Evolutionary conservation across 2,113 vertebrate species (phyloP), one percentile per base, ranked within the genome.

Genomic region (Nyctereutes procyonoides): DNA sequence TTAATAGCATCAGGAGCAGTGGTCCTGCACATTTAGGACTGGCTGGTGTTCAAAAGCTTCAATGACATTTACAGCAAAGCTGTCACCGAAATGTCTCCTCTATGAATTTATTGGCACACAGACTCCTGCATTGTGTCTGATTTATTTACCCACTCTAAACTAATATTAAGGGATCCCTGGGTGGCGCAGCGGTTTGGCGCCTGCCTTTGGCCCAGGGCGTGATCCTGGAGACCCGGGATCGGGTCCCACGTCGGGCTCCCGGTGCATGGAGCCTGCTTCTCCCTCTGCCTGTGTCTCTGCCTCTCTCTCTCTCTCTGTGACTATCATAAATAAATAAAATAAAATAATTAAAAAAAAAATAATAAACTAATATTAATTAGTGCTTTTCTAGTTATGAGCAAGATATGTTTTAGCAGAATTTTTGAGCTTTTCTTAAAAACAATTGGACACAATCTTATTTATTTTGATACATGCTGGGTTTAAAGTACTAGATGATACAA

Each of bases 11-110:
- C 20, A 77, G 17, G 56, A 80, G 51, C 13, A 71, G 30, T 73
- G 79, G 43, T 35, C 69, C 73, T 90, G 56, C 30, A 74, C 86
- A 62, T 63, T 74, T 69, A 16, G 28, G 3, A n/a, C 56, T 90
- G 58, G n/a, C 19, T 26, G 35, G 67, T 95, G 48, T 53, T 85
- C 56, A 81, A 76, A 81, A 93, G 24, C 69, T 86, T 96, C 62
- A 30, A 30, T 69, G 24, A 69, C 53, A 38, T 73, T 95, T 80
- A n/a, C 8, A 65, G 35, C 51, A 92, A 88, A 84, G 32, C 79
- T 77, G 14, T 74, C 32, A 77, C 35, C 69, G 26, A 89, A 69
- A 26, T 69, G 79, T 84, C 43, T 88, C 26, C 43, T 30, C 62
- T 69, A 3, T 84, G 51, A 71, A 84, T 84, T 77, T 63, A 38